Base-by-base conservation (phyloP, 1,140 invertebrate species). In the Drosophila santomea region DNA sequence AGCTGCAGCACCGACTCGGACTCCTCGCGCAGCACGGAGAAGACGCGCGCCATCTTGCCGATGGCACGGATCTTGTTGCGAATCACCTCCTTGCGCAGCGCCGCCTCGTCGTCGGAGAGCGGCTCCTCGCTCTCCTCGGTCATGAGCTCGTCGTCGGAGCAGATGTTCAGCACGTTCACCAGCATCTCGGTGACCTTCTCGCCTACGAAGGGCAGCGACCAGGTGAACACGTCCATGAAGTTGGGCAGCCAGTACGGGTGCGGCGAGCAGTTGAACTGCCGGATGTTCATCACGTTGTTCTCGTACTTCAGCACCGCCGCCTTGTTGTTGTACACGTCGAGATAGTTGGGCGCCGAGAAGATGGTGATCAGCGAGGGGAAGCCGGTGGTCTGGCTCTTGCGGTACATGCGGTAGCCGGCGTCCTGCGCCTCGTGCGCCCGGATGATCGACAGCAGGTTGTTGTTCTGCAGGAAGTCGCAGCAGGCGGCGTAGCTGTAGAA, bases 321-420 rank as follows among this genome's bases (percentile, higher is more conserved):
- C 96, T 99, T 99, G 94, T 99, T 99, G 94, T 99, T 99, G 94
- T 99, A 99, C 76, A 99, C 99, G 95, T 99, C 99, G 94, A 99
- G 95, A 94, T 99, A 99, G 94, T 99, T 99, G 84, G 99, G 99
- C 93, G 99, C 99, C 92, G 98, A 99, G 93, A 99, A 99, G 93
- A 99, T 99, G 90, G 99, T 99, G 91, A 99, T 99, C 91, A 99
- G 95, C 92, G 99, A 99, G 90, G 99, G 99, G 94, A 99, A 99
- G 92, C 99, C 99, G 92, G 99, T 99, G 84, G 98, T 98, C 94
- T 99, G 98, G 94, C 98, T 99, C 95, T 99, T 99, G 93, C 98
- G 97, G 93, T 99, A 99, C 99, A 99, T 99, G 93, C 99, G 97
- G 94, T 99, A 99, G 95, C 99, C 99, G 92, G 99, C 98, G 95